Conservation (phyloP, 1,140 invertebrate species). For the Magallana angulata region DNA sequence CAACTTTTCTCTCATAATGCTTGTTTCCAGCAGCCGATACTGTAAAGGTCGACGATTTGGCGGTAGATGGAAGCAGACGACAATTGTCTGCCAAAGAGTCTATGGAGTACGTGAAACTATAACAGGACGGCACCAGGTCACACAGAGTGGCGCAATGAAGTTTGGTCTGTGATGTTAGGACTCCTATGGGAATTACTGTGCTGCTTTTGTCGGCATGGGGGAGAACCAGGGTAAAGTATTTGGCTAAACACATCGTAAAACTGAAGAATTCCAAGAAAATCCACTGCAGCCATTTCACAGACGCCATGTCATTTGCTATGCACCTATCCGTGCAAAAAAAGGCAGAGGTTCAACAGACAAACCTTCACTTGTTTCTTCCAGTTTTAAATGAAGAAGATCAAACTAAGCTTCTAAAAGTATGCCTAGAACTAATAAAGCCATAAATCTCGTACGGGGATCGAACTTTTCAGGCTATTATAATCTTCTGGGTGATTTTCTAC, state of each 20-base stretch:
- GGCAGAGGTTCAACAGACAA: background rate
- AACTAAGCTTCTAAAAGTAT: background rate
- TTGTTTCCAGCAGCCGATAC: background rate
- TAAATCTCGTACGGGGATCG: background rate
- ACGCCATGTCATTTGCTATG: background rate
- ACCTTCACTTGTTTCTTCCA: too few species aligned
- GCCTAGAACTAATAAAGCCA: background rate
- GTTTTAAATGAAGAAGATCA: background rate
- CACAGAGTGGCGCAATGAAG: background rate
- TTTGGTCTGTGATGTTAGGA: background rate
- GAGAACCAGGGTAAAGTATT: slow-evolving; percentile 4
- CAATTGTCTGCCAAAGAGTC: background rate
- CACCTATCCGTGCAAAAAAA: background rate
- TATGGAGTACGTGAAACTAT: background rate
- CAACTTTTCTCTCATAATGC: background rate
- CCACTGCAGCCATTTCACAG: background rate
- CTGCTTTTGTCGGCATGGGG: background rate
- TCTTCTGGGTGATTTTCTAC: background rate
- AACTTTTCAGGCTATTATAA: background rate
- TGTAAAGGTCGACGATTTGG: background rate
- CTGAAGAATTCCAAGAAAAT: background rate
- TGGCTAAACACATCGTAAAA: background rate
- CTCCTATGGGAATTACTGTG: background rate
- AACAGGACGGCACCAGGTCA: background rate
- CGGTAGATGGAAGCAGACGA: background rate